Percentiles rank a stretch among this genome's conserved stretches.
Conservation (phyloP, 2,113 vertebrate genomes). For the Bufo bufo region DNA sequence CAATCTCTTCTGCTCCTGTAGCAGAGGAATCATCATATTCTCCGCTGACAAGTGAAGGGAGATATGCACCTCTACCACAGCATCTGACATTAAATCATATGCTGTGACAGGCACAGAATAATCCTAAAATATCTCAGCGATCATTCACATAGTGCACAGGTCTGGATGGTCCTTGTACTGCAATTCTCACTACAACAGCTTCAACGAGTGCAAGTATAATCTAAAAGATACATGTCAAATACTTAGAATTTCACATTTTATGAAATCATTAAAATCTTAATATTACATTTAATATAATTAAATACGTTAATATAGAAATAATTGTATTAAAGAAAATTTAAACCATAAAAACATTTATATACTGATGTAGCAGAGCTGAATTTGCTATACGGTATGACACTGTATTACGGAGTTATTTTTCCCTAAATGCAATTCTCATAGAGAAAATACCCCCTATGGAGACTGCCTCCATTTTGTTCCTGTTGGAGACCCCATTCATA, state of each 20-base stretch:
- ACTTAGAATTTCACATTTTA: neutral
- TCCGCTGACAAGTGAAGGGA: neutral
- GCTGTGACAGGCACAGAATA: neutral
- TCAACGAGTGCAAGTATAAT: neutral
- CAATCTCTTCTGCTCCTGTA: neutral
- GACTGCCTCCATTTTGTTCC: neutral
- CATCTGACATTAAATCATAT: slow-evolving; percentile 3
- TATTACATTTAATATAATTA: neutral
- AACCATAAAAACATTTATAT: neutral
- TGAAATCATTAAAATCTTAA: neutral
- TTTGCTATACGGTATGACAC: neutral
- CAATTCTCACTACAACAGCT: neutral
- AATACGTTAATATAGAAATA: neutral
- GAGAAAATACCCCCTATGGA: neutral
- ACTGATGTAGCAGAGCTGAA: neutral
- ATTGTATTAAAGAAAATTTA: neutral
- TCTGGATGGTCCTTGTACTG: neutral
- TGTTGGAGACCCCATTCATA: neutral
- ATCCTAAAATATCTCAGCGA: neutral
- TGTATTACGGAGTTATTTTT: neutral
- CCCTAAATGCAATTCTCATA: no score
- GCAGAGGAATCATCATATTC: neutral
- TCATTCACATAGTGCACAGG: neutral
- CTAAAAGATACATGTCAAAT: neutral
- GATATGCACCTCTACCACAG: neutral